A percentile compares a stretch with the other conserved stretches of the same genome.
phyloP scores from a whole-genome alignment of 53 echinoderm and acorn worm genomes.

The Astropecten irregularis region DNA sequence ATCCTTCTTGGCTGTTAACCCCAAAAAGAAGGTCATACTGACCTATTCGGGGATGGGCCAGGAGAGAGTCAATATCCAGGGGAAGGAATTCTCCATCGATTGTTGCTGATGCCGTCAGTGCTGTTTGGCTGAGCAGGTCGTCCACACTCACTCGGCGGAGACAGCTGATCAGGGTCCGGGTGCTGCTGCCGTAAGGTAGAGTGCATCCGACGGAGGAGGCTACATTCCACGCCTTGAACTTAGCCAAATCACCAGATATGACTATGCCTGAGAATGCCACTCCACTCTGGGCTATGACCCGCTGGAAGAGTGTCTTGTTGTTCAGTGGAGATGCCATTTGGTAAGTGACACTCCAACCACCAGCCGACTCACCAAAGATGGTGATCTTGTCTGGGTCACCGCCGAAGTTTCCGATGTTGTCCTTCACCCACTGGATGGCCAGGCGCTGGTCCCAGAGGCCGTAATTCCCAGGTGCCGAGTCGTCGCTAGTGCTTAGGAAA shows the following conservation, averaged over 20 bases:
- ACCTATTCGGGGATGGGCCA: slow-evolving; percentile 3
- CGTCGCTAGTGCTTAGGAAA: slow-evolving; percentile 60
- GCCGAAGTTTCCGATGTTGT: slow-evolving; percentile 66
- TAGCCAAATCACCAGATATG: slow-evolving; percentile 21
- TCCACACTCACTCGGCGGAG: slow-evolving; percentile 15
- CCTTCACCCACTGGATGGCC: slow-evolving; percentile 71
- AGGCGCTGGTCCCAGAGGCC: slow-evolving; percentile 66
- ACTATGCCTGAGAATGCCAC: slow-evolving; percentile 9
- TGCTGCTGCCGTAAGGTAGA: slow-evolving; percentile 6
- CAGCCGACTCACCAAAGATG: slow-evolving; percentile 62
- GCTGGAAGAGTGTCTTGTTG: slow-evolving; percentile 31
- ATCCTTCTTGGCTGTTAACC: slow-evolving; percentile 15
- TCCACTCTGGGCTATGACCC: slow-evolving; percentile 44
- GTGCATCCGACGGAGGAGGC: slow-evolving; percentile 59
- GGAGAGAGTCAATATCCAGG: neutral
- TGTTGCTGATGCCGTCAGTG: neutral
- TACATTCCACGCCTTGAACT: slow-evolving; percentile 57
- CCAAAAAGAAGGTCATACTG: slow-evolving; percentile 50
- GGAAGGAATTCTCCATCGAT: slow-evolving; percentile 44
- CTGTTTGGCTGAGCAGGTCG: too few species aligned
- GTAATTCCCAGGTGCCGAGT: slow-evolving; percentile 56
- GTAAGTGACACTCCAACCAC: slow-evolving; percentile 21
- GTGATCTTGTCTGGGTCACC: slow-evolving; percentile 71
- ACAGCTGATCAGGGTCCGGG: slow-evolving; percentile 62
- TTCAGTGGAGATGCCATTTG: slow-evolving; percentile 43